Percentiles rank a stretch among this genome's conserved stretches.
These are phyloP conservation scores for Pyxicephalus adspersus DNA, from an alignment of 2,113 vertebrate species.

Conservation along the genomic window DNA sequence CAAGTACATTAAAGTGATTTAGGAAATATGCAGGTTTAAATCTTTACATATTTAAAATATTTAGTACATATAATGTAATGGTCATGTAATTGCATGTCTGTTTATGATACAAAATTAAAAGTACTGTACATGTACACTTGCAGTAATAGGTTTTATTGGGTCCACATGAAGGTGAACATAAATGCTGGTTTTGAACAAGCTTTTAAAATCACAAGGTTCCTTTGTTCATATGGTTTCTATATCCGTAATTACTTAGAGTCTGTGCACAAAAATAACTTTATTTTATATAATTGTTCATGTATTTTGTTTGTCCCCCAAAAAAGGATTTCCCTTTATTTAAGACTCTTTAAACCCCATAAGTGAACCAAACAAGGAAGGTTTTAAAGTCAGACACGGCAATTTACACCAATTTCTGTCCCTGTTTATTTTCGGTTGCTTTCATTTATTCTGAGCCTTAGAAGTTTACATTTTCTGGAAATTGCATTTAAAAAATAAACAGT, in stretches of 20 bases:
- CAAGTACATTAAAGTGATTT: neutral
- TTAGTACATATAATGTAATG: conserved; percentile 56
- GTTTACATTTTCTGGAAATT: conserved; percentile 43
- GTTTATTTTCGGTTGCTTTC: conserved; percentile 44
- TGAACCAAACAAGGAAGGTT: conserved; percentile 31
- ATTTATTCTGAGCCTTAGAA: conserved; percentile 21
- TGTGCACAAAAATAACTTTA: conserved; percentile 35
- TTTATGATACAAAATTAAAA: conserved; percentile 17
- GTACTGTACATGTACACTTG: conserved; percentile 20
- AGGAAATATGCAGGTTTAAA: neutral
- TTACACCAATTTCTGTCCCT: conserved; percentile 33
- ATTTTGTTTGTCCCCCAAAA: conserved; percentile 34
- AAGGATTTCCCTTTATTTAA: conserved; percentile 15
- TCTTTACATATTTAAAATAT: conserved; percentile 56
- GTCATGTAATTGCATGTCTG: conserved; percentile 21
- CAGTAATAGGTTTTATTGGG: conserved; percentile 24
- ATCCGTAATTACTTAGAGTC: conserved; percentile 29
- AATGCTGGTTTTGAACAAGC: conserved; percentile 25
- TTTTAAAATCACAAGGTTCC: conserved; percentile 3
- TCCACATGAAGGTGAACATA: conserved; percentile 32
- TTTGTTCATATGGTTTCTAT: conserved; percentile 39
- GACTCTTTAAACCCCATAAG: conserved; percentile 24
- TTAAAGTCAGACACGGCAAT: conserved; percentile 40
- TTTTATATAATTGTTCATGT: conserved; percentile 34
- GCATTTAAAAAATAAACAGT: conserved; percentile 37